phyloP scores from a whole-genome alignment of 2,888 invertebrate species.

The Iphiclides podalirius region DNA sequence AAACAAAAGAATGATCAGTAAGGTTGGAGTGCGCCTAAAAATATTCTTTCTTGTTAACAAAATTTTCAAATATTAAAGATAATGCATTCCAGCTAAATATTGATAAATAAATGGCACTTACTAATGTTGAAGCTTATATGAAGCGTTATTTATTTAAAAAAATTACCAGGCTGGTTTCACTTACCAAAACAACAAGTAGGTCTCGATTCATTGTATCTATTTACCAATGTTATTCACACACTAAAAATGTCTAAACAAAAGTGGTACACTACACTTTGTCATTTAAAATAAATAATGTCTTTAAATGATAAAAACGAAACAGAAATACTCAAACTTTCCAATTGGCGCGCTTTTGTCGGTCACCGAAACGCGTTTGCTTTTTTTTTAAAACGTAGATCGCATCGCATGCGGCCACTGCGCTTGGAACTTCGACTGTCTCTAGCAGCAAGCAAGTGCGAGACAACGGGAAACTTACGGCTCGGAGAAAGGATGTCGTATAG shows the following conservation, averaged over 20 bases:
- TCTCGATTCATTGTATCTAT: constrained; percentile 1
- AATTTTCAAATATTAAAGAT: no score
- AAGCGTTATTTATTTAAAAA: no score
- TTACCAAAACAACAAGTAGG: constrained; percentile 11
- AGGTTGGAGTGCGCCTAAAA: no score
- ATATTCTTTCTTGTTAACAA: no score
- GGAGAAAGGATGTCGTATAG: constrained; percentile 21
- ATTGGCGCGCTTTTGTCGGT: constrained; percentile 19
- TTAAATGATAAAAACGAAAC: constrained; percentile 1
- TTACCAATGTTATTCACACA: constrained; percentile 1
- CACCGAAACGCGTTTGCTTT: constrained; percentile 7
- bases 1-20: no score
- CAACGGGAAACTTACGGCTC: constrained; percentile 14
- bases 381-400: constrained; percentile 9
- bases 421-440: constrained; percentile 1
- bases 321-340: constrained; percentile 11
- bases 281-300: constrained; percentile 2
- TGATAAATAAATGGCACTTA: no score
- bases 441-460: not conserved
- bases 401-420: constrained; percentile 9
- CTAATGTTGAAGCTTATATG: no score
- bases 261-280: constrained; percentile 14
- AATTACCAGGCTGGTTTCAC: no score
- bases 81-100: no score
- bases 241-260: constrained; percentile 1